A percentile compares a stretch with the other conserved stretches of the same genome.
Evolutionary conservation across 2,113 vertebrate genomes (phyloP).

Genomic region (Zosterops japonicus): DNA sequence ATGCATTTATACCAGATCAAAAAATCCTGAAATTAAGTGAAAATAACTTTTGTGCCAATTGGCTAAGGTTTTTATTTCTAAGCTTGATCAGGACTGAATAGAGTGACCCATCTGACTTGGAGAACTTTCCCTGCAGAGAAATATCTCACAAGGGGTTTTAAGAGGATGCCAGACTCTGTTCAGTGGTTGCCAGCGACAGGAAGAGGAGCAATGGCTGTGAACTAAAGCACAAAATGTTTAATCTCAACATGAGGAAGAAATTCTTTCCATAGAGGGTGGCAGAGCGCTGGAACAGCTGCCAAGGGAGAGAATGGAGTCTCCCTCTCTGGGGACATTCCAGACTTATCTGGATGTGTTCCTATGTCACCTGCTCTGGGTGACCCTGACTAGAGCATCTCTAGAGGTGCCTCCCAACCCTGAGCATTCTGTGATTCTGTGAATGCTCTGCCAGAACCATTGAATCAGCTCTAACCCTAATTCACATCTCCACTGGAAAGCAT

Average conservation of each 20-base stretch:
- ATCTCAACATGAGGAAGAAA: not conserved
- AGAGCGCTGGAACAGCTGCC: not conserved
- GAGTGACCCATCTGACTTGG: not conserved
- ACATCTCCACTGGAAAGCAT: not conserved
- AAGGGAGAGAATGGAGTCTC: not conserved
- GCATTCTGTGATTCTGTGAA: not conserved
- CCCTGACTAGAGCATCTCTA: not conserved
- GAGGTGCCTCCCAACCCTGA: not conserved
- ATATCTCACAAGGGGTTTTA: not conserved
- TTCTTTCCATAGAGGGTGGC: not conserved
- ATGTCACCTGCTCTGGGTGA: not conserved
- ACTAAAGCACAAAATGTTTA: not conserved
- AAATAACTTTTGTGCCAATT: not conserved
- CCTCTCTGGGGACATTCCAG: not conserved
- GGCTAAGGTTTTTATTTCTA: not conserved
- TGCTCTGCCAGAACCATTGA: not conserved
- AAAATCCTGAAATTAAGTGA: not conserved
- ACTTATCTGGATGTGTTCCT: not conserved
- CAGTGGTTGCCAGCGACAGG: not conserved
- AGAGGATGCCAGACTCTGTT: not conserved
- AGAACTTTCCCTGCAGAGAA: not conserved
- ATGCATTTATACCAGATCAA: not conserved
- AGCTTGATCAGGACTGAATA: not conserved
- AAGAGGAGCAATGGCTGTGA: not conserved
- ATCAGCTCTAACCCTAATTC: not conserved